These are phyloP conservation scores for Lampris incognitus DNA, from an alignment of 2,113 vertebrate species.

Conservation along the genomic window DNA sequence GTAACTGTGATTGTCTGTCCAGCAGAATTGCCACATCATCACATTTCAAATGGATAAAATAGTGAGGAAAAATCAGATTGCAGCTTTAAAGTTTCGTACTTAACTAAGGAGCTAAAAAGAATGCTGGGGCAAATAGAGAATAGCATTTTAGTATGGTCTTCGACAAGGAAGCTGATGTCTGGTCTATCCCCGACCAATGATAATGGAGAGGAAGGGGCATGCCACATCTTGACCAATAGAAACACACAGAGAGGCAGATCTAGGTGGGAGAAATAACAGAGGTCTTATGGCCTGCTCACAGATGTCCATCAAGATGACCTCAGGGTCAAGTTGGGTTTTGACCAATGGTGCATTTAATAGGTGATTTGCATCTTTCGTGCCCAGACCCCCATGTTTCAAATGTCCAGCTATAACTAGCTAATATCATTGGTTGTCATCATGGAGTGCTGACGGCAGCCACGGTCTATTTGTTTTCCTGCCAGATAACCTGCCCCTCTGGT, in stretches of 20 bases:
- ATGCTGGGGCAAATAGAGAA: neutral
- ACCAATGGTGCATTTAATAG: too few relatives aligned
- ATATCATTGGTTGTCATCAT: too few relatives aligned
- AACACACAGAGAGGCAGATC: slow-evolving; percentile 39
- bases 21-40: too few relatives aligned
- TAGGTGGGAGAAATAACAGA: slow-evolving; percentile 10
- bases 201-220: slow-evolving; percentile 29
- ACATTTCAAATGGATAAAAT: too few relatives aligned
- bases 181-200: slow-evolving; percentile 8
- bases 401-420: too few relatives aligned
- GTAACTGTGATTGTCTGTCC: too few relatives aligned
- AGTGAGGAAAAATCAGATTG: too few relatives aligned
- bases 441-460: neutral
- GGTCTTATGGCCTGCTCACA: neutral
- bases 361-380: too few relatives aligned
- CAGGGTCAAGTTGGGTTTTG: too few relatives aligned
- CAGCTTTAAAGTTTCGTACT: neutral
- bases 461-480: slow-evolving; percentile 17
- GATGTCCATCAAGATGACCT: neutral
- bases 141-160: neutral
- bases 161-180: neutral
- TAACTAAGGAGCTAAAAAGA: neutral
- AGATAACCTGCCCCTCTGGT: slow-evolving; percentile 61
- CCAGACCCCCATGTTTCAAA: too few relatives aligned
- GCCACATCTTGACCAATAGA: slow-evolving; percentile 34